Evolutionary conservation across 2,888 invertebrate species (phyloP).

Genomic region (Lycophotia porphyrea): DNA sequence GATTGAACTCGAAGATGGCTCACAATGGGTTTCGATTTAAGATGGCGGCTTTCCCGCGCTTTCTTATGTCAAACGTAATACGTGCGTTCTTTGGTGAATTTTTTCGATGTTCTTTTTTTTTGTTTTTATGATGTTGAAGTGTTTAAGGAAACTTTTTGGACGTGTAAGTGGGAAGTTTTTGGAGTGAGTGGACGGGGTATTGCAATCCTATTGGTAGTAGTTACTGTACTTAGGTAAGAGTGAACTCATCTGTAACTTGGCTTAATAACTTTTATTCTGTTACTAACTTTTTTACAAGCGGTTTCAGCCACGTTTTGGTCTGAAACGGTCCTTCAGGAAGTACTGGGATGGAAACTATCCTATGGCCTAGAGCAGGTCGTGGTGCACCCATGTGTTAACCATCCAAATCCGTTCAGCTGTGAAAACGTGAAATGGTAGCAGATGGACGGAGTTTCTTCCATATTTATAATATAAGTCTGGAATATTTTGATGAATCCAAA

Average conservation of each 20-base stretch:
- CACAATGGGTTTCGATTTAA: constrained; percentile 74
- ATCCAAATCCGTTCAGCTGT: background rate
- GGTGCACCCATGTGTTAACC: background rate
- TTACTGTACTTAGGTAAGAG: background rate
- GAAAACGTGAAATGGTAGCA: background rate
- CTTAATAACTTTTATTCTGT: background rate
- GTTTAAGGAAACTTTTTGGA: constrained; percentile 30
- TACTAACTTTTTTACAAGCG: background rate
- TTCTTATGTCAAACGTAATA: constrained; percentile 72
- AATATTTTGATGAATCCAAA: background rate
- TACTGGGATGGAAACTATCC: background rate
- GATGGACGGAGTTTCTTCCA: background rate
- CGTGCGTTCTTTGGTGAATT: constrained; percentile 56
- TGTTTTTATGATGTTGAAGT: constrained; percentile 36
- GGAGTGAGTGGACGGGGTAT: background rate
- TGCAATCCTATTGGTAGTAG: background rate
- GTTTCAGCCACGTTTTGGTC: background rate
- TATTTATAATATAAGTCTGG: background rate
- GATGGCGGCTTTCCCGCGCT: constrained; percentile 78
- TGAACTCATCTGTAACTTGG: background rate
- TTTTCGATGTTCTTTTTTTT: constrained; percentile 49
- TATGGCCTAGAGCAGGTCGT: background rate
- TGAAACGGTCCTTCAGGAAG: background rate
- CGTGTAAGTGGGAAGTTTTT: constrained; percentile 21
- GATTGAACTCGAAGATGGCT: constrained; percentile 74